These are phyloP conservation scores for Epinotia bilunana DNA, from an alignment of 2,888 invertebrate species.

Conservation along the genomic window DNA sequence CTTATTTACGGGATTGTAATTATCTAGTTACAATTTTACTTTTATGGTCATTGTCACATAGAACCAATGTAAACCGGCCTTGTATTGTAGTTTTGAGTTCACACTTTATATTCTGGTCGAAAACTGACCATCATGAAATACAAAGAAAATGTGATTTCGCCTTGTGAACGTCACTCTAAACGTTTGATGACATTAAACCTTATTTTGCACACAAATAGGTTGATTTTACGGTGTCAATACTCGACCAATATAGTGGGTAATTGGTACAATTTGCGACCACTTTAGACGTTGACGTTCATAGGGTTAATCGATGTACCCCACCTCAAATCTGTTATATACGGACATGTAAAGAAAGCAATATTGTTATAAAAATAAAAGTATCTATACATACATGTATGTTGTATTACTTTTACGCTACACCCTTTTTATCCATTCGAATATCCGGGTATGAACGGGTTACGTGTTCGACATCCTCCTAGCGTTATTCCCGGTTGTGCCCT, in stretches of 20 bases:
- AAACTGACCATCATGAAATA: no score
- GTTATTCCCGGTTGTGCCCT: no score
- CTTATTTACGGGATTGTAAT: no score
- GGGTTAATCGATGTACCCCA: not conserved
- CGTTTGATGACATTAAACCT: not conserved
- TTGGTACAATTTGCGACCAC: not conserved
- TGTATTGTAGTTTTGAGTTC: no score
- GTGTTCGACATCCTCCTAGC: no score
- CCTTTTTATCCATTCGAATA: not conserved
- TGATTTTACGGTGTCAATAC: not conserved
- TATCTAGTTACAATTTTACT: no score
- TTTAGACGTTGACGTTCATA: not conserved
- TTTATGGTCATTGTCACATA: no score
- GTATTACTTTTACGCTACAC: not conserved
- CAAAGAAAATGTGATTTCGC: no score
- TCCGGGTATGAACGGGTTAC: no score
- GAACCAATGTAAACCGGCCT: no score
- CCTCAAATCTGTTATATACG: slow-evolving; percentile 4
- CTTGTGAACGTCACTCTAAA: no score
- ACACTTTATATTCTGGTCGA: no score
- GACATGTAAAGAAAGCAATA: slow-evolving; percentile 31
- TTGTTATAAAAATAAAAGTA: slow-evolving; percentile 30
- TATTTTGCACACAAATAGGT: not conserved
- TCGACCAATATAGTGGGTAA: not conserved
- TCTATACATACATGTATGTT: slow-evolving; percentile 16